These are phyloP conservation scores for Hydrocynus forskahlii DNA, from an alignment of 2,797 vertebrate species.

Conservation along the genomic window DNA sequence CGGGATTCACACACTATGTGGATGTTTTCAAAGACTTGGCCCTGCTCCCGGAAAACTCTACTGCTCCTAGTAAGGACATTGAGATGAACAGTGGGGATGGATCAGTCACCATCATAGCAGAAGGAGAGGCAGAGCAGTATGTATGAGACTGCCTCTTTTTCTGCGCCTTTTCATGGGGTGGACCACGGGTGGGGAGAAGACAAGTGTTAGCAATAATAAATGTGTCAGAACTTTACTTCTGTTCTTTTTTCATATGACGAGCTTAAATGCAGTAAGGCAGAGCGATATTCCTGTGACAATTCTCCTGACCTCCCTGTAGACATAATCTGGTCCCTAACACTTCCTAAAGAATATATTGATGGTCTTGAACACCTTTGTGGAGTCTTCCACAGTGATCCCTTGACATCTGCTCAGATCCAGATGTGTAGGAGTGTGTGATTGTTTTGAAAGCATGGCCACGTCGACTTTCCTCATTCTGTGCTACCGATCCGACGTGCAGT, in stretches of 20 bases:
- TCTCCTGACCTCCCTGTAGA: slow-evolving; percentile 61
- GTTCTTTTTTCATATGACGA: slow-evolving; percentile 74
- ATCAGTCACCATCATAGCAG: slow-evolving; percentile 84
- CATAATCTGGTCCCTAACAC: not conserved
- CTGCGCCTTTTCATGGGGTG: slow-evolving; percentile 67
- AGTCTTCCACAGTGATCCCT: too few species aligned
- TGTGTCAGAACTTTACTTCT: slow-evolving; percentile 35
- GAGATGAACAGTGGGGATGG: slow-evolving; percentile 89
- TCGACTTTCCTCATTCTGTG: too few species aligned
- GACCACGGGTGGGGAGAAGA: slow-evolving; percentile 66
- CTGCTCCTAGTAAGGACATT: slow-evolving; percentile 76
- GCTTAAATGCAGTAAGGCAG: slow-evolving; percentile 84
- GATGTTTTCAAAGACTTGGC: slow-evolving; percentile 98
- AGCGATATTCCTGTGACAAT: slow-evolving; percentile 67
- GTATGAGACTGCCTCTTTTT: slow-evolving; percentile 83
- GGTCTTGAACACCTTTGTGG: not conserved
- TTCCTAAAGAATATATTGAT: not conserved
- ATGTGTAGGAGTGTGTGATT: slow-evolving; percentile 26
- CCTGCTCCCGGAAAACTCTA: slow-evolving; percentile 88
- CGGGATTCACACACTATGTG: slow-evolving; percentile 95
- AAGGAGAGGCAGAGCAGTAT: slow-evolving; percentile 94
- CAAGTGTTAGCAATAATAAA: slow-evolving; percentile 62
- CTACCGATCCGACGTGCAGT: slow-evolving; percentile 61
- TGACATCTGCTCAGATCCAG: too few species aligned
- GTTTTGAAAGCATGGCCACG: too few species aligned